Percentiles rank a stretch among this genome's conserved stretches.
Conservation (phyloP, 2,888 invertebrate genomes). For the Eustalomyia histrio region DNA sequence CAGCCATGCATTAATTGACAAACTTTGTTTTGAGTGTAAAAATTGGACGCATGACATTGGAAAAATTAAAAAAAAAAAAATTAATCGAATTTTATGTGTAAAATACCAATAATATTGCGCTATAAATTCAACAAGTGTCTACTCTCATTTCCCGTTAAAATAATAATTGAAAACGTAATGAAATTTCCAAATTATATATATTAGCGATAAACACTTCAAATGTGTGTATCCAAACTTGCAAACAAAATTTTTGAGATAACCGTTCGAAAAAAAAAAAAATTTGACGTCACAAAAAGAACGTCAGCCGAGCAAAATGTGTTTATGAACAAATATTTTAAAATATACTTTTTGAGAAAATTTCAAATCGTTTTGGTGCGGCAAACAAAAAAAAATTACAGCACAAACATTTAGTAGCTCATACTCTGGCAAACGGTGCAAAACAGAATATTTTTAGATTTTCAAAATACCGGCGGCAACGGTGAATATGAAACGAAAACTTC, state of each 20-base stretch:
- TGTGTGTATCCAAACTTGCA: not conserved
- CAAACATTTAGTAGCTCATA: conserved; percentile 59
- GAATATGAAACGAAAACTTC: conserved; percentile 39
- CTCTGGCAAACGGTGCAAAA: conserved; percentile 60
- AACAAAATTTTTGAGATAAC: conserved; percentile 12
- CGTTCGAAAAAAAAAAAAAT: not conserved
- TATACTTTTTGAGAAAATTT: conserved; percentile 8
- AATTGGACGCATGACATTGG: too few relatives aligned
- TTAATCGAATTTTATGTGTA: conserved; percentile 7
- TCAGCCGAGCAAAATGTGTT: conserved; percentile 39
- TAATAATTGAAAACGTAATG: conserved; percentile 32
- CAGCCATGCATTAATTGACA: too few relatives aligned
- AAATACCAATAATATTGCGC: not conserved
- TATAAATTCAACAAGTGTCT: conserved; percentile 57
- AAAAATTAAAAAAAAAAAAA: too few relatives aligned
- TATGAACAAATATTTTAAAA: conserved; percentile 6
- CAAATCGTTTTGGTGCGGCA: conserved; percentile 26
- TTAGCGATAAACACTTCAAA: conserved; percentile 25
- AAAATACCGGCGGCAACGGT: conserved; percentile 14
- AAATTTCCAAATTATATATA: conserved; percentile 22
- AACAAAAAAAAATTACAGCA: conserved; percentile 14
- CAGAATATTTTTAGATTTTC: conserved; percentile 4
- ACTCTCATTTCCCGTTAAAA: conserved; percentile 16
- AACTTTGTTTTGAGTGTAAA: too few relatives aligned
- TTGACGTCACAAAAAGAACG: conserved; percentile 42